Evolutionary conservation across 2,888 invertebrate species (phyloP), one percentile per base, ranked within the genome.

Genomic region (Lathronympha strigana): DNA sequence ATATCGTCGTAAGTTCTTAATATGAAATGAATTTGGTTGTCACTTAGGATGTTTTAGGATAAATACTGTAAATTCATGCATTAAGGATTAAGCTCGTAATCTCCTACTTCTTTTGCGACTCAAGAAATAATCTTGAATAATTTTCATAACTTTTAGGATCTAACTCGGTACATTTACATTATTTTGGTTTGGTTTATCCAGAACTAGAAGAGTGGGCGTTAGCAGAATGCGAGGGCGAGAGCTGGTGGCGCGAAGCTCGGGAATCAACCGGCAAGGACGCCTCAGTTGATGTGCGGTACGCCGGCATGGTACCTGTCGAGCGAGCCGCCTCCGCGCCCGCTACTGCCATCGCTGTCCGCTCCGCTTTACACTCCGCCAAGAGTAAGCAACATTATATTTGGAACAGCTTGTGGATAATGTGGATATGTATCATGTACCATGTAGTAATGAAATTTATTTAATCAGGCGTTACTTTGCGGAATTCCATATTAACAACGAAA

Each of bases 301-400:
- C 97, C 60, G 97, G 97, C 15, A 94, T 94, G 67, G 95, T 95
- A 19, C 93, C 96, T 4, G 95, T 97, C 8, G 96, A 96, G 80
- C 94, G 96, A 55, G 94, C 95, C 6, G 94, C 94, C 17, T 95
- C 94, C 67, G 95, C 95, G 25, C 94, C 94, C 72, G 95, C 95
- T 28, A 97, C 96, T 62, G 95, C 96, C 2, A 94, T 96, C 63
- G 97, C 97, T 36, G 96, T 97, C 54, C 96, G 96, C 81, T 95
- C 95, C 40, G 95, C 97, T 71, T 93, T 97, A 68, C 94, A 95
- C 70, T 88, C 92, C 4, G 92, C 93, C 67, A 94, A 94, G 85
- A 82, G 92, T 92, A 73, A 54, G 60, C 58, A 17, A 6, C 19
- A 19, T 43, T n/a, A 17, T 36, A n/a, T 31, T 31, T 4, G 13